phyloP scores from a whole-genome alignment of 64 coral and sea anemone genomes.

The Stichodactyla helianthus region DNA sequence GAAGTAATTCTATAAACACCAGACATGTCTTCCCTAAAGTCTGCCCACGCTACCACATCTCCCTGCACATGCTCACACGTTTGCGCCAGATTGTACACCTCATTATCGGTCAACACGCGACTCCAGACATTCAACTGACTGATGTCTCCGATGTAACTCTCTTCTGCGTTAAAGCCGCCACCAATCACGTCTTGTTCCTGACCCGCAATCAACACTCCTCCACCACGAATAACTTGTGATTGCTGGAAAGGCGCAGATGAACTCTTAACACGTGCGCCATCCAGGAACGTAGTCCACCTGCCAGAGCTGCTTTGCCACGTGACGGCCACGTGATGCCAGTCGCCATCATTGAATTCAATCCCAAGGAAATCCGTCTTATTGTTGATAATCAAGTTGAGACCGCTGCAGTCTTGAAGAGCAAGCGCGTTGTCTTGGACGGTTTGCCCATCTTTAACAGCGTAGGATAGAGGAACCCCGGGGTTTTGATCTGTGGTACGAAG shows the following conservation, averaged over 20 bases:
- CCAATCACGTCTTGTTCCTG: constrained; percentile 52
- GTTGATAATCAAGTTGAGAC: constrained; percentile 66
- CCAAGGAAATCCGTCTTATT: constrained; percentile 63
- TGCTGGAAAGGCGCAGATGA: constrained; percentile 37
- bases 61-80: constrained; percentile 65
- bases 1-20: constrained; percentile 57
- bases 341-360: constrained; percentile 44
- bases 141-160: constrained; percentile 50
- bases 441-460: constrained; percentile 31
- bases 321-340: constrained; percentile 82
- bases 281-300: constrained; percentile 28
- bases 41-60: constrained; percentile 75
- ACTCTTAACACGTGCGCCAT: not conserved
- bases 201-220: constrained; percentile 39
- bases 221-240: constrained; percentile 35
- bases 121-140: constrained; percentile 62
- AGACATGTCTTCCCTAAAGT: constrained; percentile 62
- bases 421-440: constrained; percentile 67
- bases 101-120: constrained; percentile 24
- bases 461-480: constrained; percentile 68
- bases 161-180: constrained; percentile 48
- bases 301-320: constrained; percentile 68
- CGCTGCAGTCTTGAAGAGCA: constrained; percentile 58
- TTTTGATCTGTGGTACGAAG: constrained; percentile 60
- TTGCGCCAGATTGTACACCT: constrained; percentile 62